Base-by-base conservation (phyloP, 2,797 vertebrate genomes). In the Cichlasoma orientale region DNA sequence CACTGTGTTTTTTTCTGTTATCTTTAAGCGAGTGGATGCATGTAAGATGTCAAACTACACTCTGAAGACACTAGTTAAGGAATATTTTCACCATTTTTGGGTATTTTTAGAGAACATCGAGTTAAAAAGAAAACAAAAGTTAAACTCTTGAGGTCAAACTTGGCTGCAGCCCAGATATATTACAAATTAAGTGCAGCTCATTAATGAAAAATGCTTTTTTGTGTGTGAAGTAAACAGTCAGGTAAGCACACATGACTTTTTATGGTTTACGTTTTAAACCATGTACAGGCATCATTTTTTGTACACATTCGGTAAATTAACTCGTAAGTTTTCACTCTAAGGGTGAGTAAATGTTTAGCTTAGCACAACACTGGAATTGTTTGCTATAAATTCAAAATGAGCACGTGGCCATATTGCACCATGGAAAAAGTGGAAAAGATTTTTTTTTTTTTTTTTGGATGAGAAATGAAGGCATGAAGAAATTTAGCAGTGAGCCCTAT, bases 361-460 rank as follows among this genome's bases (percentile, higher is more conserved):
- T 53, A 21, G 19, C 83, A 41, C 73, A 74, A 77, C 72, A 82
- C 56, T 86, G 85, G 76, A 36, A 80, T 84, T 5, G 74, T 79
- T 89, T 16, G 71, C 41, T 70, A 50, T 63, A 76, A 79, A 88
- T 87, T 61, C 29, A 81, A 23, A 52, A 57, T 23, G 75, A 89
- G 66, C 59, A 75, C 27, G 2, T 38, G 66, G 74, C 27, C 54
- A 5, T 6, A 18, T n/a, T 54, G 56, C 81, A 63, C 56, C 53
- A 7, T 58, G 70, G 83, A 82, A 89, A 82, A 75, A 74, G 58
- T 6, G 78, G 14, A 74, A 11, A 68, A 72, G 63, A 82, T 77
- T 77, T 87, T 91, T 82, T 84, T 61, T 86, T 83, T 87, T 82
- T 86, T 87, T 83, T 87, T 82, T 86, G 86, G 79, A 84, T 90